Evolutionary conservation across 2,797 vertebrate species (phyloP).

Genomic region (Enteromius unitaeniatus): DNA sequence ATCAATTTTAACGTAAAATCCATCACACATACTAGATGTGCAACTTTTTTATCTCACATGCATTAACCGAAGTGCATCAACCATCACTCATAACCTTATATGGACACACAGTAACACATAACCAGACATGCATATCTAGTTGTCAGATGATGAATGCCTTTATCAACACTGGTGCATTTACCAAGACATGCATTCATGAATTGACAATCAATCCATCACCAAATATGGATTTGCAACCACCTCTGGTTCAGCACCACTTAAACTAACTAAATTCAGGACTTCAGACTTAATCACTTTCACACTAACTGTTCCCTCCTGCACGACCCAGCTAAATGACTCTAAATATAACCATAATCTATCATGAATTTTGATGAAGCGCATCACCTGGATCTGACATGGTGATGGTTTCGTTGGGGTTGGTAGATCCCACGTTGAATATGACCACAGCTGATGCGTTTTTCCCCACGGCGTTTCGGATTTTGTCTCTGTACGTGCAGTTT

Average conservation of each 20-base stretch:
- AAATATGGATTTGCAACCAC: neutral
- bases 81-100: neutral
- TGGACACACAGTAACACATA: neutral
- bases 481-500: slow-evolving; percentile 91
- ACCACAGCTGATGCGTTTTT: slow-evolving; percentile 94
- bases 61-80: neutral
- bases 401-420: slow-evolving; percentile 89
- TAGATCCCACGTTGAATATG: slow-evolving; percentile 90
- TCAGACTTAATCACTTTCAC: neutral
- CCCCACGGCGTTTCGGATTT: slow-evolving; percentile 87
- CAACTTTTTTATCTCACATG: neutral
- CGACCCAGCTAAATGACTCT: too few species aligned
- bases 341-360: neutral
- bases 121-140: neutral
- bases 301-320: too few species aligned
- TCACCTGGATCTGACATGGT: slow-evolving; percentile 94
- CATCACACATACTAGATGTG: neutral
- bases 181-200: neutral
- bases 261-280: too few species aligned
- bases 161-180: neutral
- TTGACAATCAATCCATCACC: neutral
- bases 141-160: neutral
- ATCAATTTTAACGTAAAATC: neutral
- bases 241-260: too few species aligned
- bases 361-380: too few species aligned